Evolutionary conservation across 35 echinoderm and acorn worm genomes (phyloP).

Genomic region (Anneissia japonica): DNA sequence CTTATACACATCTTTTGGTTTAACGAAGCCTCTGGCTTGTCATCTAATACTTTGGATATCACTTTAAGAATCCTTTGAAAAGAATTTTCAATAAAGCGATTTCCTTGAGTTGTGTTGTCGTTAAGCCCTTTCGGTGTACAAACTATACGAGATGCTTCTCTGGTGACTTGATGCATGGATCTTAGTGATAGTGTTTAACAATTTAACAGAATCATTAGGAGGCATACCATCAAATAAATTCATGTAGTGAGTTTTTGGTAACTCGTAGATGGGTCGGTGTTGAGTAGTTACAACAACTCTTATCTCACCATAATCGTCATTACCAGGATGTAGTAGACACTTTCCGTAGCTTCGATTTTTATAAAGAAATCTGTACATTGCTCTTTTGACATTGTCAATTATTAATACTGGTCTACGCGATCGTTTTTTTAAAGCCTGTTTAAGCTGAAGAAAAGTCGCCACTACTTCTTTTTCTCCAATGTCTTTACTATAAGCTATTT

Average conservation of each 20-base stretch:
- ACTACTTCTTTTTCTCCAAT: neutral
- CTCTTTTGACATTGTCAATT: neutral
- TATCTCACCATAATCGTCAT: neutral
- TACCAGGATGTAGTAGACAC: neutral
- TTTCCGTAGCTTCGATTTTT: neutral
- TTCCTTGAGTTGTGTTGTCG: neutral
- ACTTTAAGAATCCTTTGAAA: neutral
- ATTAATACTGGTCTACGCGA: neutral
- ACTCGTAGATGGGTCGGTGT: neutral
- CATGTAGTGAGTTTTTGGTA: neutral
- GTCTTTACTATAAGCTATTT: neutral
- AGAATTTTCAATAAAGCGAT: neutral
- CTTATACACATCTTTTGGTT: neutral
- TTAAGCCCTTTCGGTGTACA: neutral
- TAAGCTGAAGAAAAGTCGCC: neutral
- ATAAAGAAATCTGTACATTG: neutral
- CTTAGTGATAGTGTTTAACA: neutral
- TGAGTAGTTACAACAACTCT: neutral
- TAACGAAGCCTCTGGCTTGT: neutral
- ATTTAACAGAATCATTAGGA: neutral
- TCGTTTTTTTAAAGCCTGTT: neutral
- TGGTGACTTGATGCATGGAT: neutral
- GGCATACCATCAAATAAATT: neutral
- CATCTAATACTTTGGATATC: neutral
- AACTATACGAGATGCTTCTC: neutral